Conservation (phyloP, 2,888 invertebrate species). For the Drosophila leonis region DNA sequence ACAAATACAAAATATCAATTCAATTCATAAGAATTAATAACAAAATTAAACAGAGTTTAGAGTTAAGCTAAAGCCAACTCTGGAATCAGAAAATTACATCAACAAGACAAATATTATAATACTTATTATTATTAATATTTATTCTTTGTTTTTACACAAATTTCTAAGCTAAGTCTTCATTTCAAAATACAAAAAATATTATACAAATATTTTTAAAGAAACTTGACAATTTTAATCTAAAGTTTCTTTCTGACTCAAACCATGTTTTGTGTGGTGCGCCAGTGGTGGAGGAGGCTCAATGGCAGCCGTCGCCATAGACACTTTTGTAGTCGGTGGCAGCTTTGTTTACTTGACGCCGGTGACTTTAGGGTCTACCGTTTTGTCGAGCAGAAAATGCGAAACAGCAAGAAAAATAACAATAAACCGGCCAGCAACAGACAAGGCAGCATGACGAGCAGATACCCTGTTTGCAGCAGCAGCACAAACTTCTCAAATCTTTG, state of each 20-base stretch:
- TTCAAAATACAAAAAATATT: neutral
- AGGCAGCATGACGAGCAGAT: neutral
- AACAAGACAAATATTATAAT: too few species aligned
- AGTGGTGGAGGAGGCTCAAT: too few species aligned
- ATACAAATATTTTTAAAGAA: too few species aligned
- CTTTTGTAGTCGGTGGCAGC: constrained; percentile 39
- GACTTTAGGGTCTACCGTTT: constrained; percentile 68
- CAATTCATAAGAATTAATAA: too few species aligned
- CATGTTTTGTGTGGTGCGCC: constrained; percentile 36
- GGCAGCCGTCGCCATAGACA: constrained; percentile 41
- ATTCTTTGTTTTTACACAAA: too few species aligned
- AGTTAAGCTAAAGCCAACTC: too few species aligned
- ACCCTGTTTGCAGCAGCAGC: neutral
- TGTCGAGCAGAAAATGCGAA: constrained; percentile 65
- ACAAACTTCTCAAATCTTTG: neutral
- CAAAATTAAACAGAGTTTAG: too few species aligned
- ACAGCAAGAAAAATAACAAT: constrained; percentile 43
- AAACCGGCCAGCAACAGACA: neutral
- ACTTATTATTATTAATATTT: too few species aligned
- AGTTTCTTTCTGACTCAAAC: neutral
- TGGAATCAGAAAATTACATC: too few species aligned
- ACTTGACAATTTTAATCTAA: neutral
- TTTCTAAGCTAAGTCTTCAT: too few species aligned
- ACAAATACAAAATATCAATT: too few species aligned
- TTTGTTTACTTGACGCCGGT: constrained; percentile 70